phyloP scores from a whole-genome alignment of 2,113 vertebrate species.

The Pampusana beccarii region DNA sequence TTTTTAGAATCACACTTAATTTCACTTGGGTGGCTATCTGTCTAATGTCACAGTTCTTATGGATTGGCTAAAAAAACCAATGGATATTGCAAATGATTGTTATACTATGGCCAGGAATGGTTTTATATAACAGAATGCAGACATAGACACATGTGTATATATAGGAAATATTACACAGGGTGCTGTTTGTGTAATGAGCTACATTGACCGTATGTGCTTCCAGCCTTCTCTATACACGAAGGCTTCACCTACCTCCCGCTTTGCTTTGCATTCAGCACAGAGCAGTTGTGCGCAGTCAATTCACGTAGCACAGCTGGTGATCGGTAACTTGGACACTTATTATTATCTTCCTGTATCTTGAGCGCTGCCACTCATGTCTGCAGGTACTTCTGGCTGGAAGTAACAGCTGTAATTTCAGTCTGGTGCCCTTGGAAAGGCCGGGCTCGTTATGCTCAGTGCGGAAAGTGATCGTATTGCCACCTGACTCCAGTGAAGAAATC shows the following conservation, averaged over 20 bases:
- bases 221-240: not conserved
- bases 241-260: not conserved
- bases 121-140: not conserved
- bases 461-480: not conserved
- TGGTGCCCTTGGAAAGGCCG: not conserved
- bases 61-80: not conserved
- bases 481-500: not conserved
- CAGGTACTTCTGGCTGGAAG: not conserved
- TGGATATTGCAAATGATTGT: not conserved
- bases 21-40: not conserved
- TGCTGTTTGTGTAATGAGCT: not conserved
- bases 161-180: not conserved
- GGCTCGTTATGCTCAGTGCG: not conserved
- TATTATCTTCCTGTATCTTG: not conserved
- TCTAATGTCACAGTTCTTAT: not conserved
- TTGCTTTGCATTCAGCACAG: not conserved
- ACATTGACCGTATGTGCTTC: not conserved
- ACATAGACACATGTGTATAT: not conserved
- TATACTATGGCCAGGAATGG: not conserved
- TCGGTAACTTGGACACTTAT: not conserved
- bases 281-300: not conserved
- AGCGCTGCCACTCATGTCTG: not conserved
- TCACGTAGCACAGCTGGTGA: not conserved
- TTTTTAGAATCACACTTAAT: not conserved
- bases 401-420: not conserved